Percentiles rank a stretch among this genome's conserved stretches.
Evolutionary conservation across 2,113 vertebrate species (phyloP).

Genomic region (Collichthys lucidus): DNA sequence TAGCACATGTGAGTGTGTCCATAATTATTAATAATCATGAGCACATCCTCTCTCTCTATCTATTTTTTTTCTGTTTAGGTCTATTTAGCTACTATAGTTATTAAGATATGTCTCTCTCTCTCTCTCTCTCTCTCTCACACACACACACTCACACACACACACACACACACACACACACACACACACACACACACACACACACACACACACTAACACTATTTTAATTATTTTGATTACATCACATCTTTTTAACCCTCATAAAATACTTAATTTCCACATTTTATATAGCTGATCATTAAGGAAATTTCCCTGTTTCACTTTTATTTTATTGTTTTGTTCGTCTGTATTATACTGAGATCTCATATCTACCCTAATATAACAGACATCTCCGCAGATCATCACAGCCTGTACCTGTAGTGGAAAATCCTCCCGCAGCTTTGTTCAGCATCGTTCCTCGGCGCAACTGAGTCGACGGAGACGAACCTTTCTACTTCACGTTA

Average conservation of each 20-base stretch:
- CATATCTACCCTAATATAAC: background rate
- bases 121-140: too few relatives aligned
- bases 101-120: background rate
- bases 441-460: slow-evolving; percentile 73
- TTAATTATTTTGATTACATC: slow-evolving; percentile 9
- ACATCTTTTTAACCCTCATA: background rate
- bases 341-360: background rate
- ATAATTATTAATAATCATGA: slow-evolving; percentile 51
- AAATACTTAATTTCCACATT: background rate
- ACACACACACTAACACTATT: background rate
- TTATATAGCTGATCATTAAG: background rate
- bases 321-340: background rate
- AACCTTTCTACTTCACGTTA: slow-evolving; percentile 52
- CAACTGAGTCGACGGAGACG: slow-evolving; percentile 58
- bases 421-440: slow-evolving; percentile 61
- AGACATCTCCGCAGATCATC: background rate
- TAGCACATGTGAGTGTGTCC: slow-evolving; percentile 28
- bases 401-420: slow-evolving; percentile 65
- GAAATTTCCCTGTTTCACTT: background rate
- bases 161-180: background rate
- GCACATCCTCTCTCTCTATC: background rate
- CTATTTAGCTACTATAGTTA: slow-evolving; percentile 2
- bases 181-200: background rate
- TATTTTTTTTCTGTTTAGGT: background rate
- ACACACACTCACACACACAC: background rate